phyloP scores from a whole-genome alignment of 2,113 vertebrate genomes.

The Aphyosemion australe region DNA sequence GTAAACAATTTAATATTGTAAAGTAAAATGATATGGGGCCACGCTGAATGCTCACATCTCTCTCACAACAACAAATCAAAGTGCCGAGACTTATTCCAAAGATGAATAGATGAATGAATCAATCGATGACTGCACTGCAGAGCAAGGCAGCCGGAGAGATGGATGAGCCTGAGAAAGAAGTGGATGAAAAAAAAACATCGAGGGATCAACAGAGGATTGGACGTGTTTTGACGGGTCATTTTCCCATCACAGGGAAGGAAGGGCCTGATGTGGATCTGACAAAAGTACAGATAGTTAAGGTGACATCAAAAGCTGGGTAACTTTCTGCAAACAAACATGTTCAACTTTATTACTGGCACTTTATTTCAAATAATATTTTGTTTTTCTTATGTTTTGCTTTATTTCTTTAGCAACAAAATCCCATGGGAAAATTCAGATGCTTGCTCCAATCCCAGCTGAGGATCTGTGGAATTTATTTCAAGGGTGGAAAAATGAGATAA shows the following conservation, averaged over 20 bases:
- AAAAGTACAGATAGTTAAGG: neutral
- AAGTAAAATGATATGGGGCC: conserved; percentile 21
- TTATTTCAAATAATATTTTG: neutral
- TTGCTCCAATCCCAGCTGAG: neutral
- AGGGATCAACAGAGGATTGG: neutral
- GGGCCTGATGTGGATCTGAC: neutral
- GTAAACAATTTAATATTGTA: conserved; percentile 47
- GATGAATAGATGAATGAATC: too few relatives aligned
- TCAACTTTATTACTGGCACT: neutral
- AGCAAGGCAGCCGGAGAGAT: conserved; percentile 9
- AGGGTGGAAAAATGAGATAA: conserved; percentile 11
- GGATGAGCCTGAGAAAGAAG: conserved; percentile 9
- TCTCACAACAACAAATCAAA: conserved; percentile 27
- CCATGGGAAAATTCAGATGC: neutral
- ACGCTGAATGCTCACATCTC: neutral
- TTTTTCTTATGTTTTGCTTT: too few relatives aligned
- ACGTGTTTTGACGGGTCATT: neutral
- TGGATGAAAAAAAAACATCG: neutral
- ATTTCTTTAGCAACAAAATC: too few relatives aligned
- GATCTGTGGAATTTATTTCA: conserved; percentile 8
- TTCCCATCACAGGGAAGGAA: neutral
- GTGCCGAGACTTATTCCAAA: neutral
- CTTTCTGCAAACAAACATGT: neutral
- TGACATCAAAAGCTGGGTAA: neutral
- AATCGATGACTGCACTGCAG: neutral